Evolutionary conservation across 2,797 vertebrate species (phyloP), one percentile per base, ranked within the genome.

Genomic region (Zalophus californianus): DNA sequence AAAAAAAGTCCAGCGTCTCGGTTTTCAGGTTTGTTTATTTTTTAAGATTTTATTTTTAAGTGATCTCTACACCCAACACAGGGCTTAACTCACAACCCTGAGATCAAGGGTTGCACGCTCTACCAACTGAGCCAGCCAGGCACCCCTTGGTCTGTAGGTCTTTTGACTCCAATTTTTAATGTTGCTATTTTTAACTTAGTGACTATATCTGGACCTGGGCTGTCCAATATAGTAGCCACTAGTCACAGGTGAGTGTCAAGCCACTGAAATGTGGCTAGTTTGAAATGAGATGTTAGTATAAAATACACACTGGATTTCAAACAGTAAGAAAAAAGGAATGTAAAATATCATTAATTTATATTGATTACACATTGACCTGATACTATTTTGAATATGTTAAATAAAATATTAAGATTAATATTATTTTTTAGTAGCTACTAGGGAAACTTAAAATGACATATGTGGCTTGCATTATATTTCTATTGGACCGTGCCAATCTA

Each of bases 391-490:
- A n/a, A 8, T 70, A 56, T 87, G 52, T 70, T 80, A 91, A 92
- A 54, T 90, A 56, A 94, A 95, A 48, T 85, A 70, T 85, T 86
- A 72, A 70, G 77, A 77, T 75, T 52, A 72, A 66, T 91, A 54
- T 29, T 86, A 73, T 23, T 86, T 80, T 92, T 87, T 58, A 78
- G 21, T 92, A 60, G 7, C 52, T 62, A 12, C 41, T 78, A 73
- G 75, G 82, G 78, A 79, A 50, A 90, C n/a, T 84, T 72, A 48
- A 66, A 94, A 68, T 96, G 58, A 83, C 1, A 5, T 32, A 2
- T 84, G 38, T 93, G 75, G 13, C 41, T 84, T 87, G 29, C 29
- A 62, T 96, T 41, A 1, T 84, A 56, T 84, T 88, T 87, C 38
- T 93, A 0, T 85, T 70, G 72, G 56, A 93, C 23, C 21, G 35